Base-by-base conservation (phyloP, 2,888 invertebrate genomes). In the Melangyna quadrimaculata region DNA sequence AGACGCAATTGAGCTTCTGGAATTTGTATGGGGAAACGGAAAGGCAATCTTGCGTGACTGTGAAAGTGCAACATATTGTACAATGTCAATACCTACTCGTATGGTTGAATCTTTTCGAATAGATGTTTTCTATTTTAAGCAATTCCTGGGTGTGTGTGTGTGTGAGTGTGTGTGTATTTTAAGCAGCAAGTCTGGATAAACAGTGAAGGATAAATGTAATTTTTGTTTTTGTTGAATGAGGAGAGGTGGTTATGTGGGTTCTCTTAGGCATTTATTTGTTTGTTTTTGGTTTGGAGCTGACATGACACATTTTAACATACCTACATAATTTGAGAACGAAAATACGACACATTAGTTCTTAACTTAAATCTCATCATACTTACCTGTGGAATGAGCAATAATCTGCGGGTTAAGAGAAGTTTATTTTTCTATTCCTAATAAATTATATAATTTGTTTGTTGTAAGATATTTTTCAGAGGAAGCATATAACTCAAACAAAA, bases 1-100 rank as follows among this genome's bases (percentile, higher is more conserved):
- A 72, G 80, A 57, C 61, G 75, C 65, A 84, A 79, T 61, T 67
- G 61, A 55, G 71, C 72, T 61, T 65, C 65, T 37, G 35, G 27
- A 57, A 70, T 43, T 14, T 65, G 17, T 43, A 17, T n/a, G n/a
- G 6, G 4, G 2, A 59, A 35, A 63, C 14, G 65, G n/a, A 35
- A 55, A 53, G 45, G 57, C 55, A 71, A 63, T 67, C 59, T 72
- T 63, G 72, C 72, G 72, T 80, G 75, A 51, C 19, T 55, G 43
- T 55, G 35, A 72, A 75, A 75, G 48, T 71, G 61, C 61, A 80
- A 70, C 75, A 75, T 59, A 59, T 59, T 71, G 84, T 24, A 67
- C 63, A 71, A 71, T 80, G 80, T 84, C 80, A 84, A 72, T 77
- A 69, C 14, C 19, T 29, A 19, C 10, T 12, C 63, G 27, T 45